Evolutionary conservation across 2,888 invertebrate genomes (phyloP).

Genomic region (Chrysolina americana): DNA sequence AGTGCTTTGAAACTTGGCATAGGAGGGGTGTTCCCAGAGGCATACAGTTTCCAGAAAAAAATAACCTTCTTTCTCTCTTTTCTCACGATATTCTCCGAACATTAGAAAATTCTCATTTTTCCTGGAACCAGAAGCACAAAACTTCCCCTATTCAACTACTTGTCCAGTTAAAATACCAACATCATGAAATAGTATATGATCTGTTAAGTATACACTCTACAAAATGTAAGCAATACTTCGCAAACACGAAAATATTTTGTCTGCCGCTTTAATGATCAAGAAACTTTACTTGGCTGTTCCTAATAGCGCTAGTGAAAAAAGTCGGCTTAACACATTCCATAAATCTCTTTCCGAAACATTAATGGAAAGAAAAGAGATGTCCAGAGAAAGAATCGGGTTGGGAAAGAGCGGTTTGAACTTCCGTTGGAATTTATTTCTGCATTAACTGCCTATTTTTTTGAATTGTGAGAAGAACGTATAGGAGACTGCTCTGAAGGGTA

Average conservation of each 20-base stretch:
- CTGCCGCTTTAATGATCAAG: background rate
- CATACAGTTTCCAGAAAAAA: no score
- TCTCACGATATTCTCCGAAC: no score
- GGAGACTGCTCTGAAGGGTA: slow-evolving; percentile 11
- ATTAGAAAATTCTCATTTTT: no score
- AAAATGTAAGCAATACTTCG: no score
- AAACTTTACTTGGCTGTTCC: slow-evolving; percentile 15
- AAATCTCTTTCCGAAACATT: slow-evolving; percentile 31
- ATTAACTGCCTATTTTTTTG: slow-evolving; percentile 24
- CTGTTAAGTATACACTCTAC: no score
- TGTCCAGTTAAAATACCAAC: no score
- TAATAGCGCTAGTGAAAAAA: slow-evolving; percentile 24
- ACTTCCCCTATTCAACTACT: no score
- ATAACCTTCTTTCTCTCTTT: no score
- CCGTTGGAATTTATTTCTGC: slow-evolving; percentile 27
- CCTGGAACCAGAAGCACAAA: no score
- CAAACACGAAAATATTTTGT: background rate
- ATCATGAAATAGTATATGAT: no score
- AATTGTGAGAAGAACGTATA: slow-evolving; percentile 25
- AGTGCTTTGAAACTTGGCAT: no score
- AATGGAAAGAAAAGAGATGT: slow-evolving; percentile 28
- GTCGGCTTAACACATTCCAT: slow-evolving; percentile 28
- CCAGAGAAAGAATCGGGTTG: slow-evolving; percentile 20
- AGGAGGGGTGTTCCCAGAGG: no score
- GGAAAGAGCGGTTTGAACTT: slow-evolving; percentile 15